Percentiles rank a stretch among this genome's conserved stretches.
These are phyloP conservation scores for Meloidogyne floridensis DNA, from an alignment of 1,140 invertebrate species.

Conservation along the genomic window DNA sequence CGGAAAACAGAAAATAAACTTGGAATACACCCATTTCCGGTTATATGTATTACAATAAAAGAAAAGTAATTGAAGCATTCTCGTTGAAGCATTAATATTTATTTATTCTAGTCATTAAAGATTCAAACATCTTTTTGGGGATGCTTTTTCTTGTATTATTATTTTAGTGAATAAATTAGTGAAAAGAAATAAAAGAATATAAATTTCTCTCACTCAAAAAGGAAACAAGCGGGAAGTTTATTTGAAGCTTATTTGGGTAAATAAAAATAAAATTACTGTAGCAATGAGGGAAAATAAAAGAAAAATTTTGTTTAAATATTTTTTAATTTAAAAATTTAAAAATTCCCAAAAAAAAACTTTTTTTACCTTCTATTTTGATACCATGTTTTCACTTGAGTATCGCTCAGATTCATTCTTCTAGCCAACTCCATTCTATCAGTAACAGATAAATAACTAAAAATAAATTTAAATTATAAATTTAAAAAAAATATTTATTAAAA, in stretches of 20 bases:
- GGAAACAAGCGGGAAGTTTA: not conserved
- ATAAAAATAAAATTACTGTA: constrained; percentile 14
- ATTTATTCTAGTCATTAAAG: not conserved
- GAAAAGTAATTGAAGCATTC: too few species aligned
- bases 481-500: not conserved
- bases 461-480: not conserved
- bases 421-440: constrained; percentile 97
- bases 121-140: not conserved
- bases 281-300: not conserved
- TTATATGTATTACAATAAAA: too few species aligned
- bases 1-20: too few species aligned
- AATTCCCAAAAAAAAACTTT: not conserved
- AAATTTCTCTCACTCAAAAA: not conserved
- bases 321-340: constrained; percentile 18
- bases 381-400: constrained; percentile 99
- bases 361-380: constrained; percentile 94
- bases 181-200: not conserved
- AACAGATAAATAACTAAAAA: constrained; percentile 81
- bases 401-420: constrained; percentile 88
- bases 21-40: too few species aligned
- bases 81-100: constrained; percentile 6
- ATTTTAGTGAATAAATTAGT: constrained; percentile 29
- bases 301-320: not conserved
- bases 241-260: not conserved
- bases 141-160: constrained; percentile 2